Percentiles rank a stretch among this genome's conserved stretches.
These are phyloP conservation scores for Subanguina moxae DNA, from an alignment of 1,140 invertebrate genomes.

Conservation along the genomic window DNA sequence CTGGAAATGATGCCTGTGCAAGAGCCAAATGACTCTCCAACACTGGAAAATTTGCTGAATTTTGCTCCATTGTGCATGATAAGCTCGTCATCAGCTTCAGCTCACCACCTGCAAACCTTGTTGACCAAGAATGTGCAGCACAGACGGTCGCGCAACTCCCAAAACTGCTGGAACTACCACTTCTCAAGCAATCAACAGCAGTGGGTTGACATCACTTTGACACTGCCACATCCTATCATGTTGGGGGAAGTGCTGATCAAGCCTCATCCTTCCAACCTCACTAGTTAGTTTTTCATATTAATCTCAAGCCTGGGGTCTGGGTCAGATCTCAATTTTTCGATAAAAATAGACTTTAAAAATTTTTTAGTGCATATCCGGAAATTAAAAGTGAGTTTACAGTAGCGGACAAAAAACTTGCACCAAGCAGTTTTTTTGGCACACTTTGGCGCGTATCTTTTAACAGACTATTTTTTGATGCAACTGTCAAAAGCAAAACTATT, in stretches of 20 bases:
- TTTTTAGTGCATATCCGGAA: too few relatives aligned
- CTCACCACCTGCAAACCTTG: slow-evolving; percentile 13
- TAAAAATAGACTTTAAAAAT: too few relatives aligned
- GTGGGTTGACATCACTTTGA: slow-evolving; percentile 33
- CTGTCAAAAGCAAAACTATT: too few relatives aligned
- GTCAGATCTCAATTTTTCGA: too few relatives aligned
- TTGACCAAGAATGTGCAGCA: slow-evolving; percentile 1
- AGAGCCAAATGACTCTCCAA: neutral
- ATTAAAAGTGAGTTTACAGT: too few relatives aligned
- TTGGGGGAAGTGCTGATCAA: slow-evolving; percentile 28
- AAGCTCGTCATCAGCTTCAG: slow-evolving; percentile 12
- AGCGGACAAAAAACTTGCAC: too few relatives aligned
- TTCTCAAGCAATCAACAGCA: slow-evolving; percentile 24
- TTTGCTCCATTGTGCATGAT: slow-evolving; percentile 15
- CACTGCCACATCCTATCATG: slow-evolving; percentile 35
- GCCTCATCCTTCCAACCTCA: slow-evolving; percentile 14
- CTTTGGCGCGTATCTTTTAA: too few relatives aligned
- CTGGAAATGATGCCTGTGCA: neutral
- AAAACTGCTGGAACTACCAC: slow-evolving; percentile 26
- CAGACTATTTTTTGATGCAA: too few relatives aligned
- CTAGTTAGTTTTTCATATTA: slow-evolving; percentile 1
- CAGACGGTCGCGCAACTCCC: slow-evolving; percentile 20
- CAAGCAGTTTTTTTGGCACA: too few relatives aligned
- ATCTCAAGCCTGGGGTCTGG: too few relatives aligned
- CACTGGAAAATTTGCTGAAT: slow-evolving; percentile 6